Percentiles rank a stretch among this genome's conserved stretches.
These are phyloP conservation scores for Micromesistius poutassou DNA, from an alignment of 2,797 vertebrate species.

Conservation along the genomic window DNA sequence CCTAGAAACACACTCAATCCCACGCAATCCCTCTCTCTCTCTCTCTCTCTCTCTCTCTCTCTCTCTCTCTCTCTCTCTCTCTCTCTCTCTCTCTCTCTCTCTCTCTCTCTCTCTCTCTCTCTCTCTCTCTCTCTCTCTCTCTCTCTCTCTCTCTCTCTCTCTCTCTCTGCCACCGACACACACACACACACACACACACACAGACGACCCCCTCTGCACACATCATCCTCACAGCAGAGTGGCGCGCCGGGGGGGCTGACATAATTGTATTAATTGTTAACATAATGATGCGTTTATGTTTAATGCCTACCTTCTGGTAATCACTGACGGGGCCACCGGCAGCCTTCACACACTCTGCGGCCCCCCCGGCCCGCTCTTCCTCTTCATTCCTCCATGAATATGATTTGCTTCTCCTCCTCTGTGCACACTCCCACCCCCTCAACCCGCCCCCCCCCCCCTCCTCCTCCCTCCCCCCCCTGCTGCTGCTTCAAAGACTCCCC, in stretches of 20 bases:
- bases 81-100: slow-evolving; percentile 7
- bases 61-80: background rate
- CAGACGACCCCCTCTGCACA: slow-evolving; percentile 6
- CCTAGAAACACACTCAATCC: slow-evolving; percentile 14
- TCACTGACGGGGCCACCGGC: slow-evolving; percentile 59
- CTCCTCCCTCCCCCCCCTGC: slow-evolving; percentile 33
- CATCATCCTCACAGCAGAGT: slow-evolving; percentile 42
- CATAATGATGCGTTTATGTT: slow-evolving; percentile 76
- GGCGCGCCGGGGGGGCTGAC: slow-evolving; percentile 47
- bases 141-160: too few species aligned
- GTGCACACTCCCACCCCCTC: too few species aligned
- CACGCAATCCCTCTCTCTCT: slow-evolving; percentile 7
- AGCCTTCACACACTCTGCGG: slow-evolving; percentile 48
- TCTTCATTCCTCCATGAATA: slow-evolving; percentile 45
- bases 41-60: slow-evolving; percentile 6
- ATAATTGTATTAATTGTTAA: slow-evolving; percentile 80
- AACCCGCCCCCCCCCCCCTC: slow-evolving; percentile 30
- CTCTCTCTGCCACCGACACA: too few species aligned
- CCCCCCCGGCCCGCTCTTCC: slow-evolving; percentile 8
- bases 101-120: slow-evolving; percentile 17
- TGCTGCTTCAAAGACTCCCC: slow-evolving; percentile 55
- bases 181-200: too few species aligned
- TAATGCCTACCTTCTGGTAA: slow-evolving; percentile 75
- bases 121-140: too few species aligned
- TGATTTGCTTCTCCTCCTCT: slow-evolving; percentile 34